Percentiles rank a stretch among this genome's conserved stretches.
phyloP scores from a whole-genome alignment of 2,113 vertebrate genomes.

The Candoia aspera region DNA sequence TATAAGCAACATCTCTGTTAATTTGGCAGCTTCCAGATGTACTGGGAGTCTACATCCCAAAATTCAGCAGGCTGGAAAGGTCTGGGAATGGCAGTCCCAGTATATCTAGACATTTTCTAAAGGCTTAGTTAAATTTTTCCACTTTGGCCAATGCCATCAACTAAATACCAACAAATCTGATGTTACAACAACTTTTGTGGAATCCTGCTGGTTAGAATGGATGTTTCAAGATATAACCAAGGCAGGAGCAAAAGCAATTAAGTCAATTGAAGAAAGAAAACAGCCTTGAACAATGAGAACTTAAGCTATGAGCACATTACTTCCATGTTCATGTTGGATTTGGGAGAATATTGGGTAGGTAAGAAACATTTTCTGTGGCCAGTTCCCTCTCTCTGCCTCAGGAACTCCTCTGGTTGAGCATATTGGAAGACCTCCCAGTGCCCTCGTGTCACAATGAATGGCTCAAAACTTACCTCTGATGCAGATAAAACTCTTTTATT shows the following conservation, averaged over 20 bases:
- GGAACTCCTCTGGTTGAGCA: conserved; percentile 1
- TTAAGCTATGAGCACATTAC: neutral
- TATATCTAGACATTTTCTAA: neutral
- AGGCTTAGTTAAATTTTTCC: neutral
- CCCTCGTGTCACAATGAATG: conserved; percentile 9
- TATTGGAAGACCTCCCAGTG: conserved; percentile 28
- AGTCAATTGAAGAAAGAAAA: neutral
- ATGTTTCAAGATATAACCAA: neutral
- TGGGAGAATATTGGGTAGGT: neutral
- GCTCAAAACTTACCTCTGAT: conserved; percentile 58
- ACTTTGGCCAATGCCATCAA: neutral
- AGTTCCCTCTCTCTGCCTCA: neutral
- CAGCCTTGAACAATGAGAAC: neutral
- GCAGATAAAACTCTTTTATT: conserved; percentile 60
- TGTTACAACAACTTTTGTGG: neutral
- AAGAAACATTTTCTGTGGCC: neutral
- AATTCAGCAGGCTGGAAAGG: neutral
- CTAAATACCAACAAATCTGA: neutral
- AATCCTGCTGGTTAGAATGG: neutral
- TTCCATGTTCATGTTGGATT: neutral
- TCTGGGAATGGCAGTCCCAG: neutral
- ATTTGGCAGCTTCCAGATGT: neutral
- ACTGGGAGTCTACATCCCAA: neutral
- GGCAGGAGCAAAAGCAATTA: neutral
- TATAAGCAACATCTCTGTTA: neutral